Evolutionary conservation across 2,797 vertebrate genomes (phyloP).

Genomic region (Epinephelus coioides): DNA sequence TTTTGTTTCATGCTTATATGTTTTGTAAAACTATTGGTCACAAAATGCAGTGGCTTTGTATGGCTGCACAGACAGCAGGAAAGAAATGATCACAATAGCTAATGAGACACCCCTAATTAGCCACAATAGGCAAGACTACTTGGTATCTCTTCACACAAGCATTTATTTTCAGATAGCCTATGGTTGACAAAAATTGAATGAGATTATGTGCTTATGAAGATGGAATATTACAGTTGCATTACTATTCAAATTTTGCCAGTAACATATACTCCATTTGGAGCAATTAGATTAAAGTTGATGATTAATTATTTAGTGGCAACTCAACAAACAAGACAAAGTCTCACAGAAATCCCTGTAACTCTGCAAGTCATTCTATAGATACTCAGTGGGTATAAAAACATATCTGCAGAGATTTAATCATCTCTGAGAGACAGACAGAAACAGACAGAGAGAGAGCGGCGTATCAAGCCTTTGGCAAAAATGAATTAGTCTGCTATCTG

Average conservation of each 20-base stretch:
- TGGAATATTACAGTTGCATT: not conserved
- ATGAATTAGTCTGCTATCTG: conserved; percentile 50
- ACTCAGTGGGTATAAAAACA: conserved; percentile 38
- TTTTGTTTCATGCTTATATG: not conserved
- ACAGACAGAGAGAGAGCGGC: conserved; percentile 36
- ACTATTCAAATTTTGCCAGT: not conserved
- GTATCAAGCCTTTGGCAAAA: conserved; percentile 53
- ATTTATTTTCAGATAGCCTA: conserved; percentile 15
- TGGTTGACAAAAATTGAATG: conserved; percentile 9
- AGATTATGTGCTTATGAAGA: not conserved
- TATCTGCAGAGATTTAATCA: conserved; percentile 51
- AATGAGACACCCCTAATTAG: not conserved
- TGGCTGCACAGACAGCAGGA: not conserved
- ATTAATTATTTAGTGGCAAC: conserved; percentile 28
- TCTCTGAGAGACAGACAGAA: conserved; percentile 34
- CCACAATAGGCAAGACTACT: not conserved
- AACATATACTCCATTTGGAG: conserved; percentile 8
- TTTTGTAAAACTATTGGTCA: not conserved
- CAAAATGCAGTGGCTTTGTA: not conserved
- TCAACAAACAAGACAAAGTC: conserved; percentile 36
- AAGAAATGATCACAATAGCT: not conserved
- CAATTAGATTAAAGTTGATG: conserved; percentile 13
- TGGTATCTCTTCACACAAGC: not conserved
- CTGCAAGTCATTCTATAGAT: not conserved
- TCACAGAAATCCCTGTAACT: conserved; percentile 8